Base-by-base conservation (phyloP, 2,113 vertebrate genomes). In the Lutjanus erythropterus region DNA sequence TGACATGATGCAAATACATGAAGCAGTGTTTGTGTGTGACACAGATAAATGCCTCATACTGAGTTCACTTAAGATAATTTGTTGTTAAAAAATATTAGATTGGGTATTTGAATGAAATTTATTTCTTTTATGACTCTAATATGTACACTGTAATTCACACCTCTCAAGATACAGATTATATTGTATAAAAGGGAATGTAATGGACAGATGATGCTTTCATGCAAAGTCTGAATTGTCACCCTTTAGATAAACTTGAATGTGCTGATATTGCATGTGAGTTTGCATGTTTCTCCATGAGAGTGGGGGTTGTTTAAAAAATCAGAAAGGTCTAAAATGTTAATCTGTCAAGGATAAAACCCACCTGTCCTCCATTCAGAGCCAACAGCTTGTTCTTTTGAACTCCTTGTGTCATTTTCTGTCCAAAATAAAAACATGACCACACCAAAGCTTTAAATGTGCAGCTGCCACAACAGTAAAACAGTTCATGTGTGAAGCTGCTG, bases 381-480 rank as follows among this genome's bases (percentile, higher is more conserved):
- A 80, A 8, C 61, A 85, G 84, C 68, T 88, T 83, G 70, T 62
- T 73, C 75, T 84, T n/a, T 65, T 84, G 41, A 78, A 25, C 78
- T 82, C 55, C 84, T 71, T 81, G 67, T 72, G 70, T 80, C 60
- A 60, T 53, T 79, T 79, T 77, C 47, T 65, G 23, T 71, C 73
- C 74, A 71, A 83, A 84, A 74, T 78, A 21, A 79, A 76, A 78
- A 72, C 65, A 66, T 1, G 12, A 56, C 52, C 21, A 16, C 39
- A 44, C 52, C 76, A 81, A 85, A 86, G 74, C 61, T 78, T 78
- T 68, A 78, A 80, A 87, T 71, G 75, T 70, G 19, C 68, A 66
- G 66, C 71, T 80, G 75, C 75, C 64, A 72, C n/a, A 58, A 33
- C 19, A 33, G 33, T 46, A 72, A 27, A 58, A 33, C 19, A 33